phyloP scores from a whole-genome alignment of 2,888 invertebrate species.

The Oligia fasciuncula region DNA sequence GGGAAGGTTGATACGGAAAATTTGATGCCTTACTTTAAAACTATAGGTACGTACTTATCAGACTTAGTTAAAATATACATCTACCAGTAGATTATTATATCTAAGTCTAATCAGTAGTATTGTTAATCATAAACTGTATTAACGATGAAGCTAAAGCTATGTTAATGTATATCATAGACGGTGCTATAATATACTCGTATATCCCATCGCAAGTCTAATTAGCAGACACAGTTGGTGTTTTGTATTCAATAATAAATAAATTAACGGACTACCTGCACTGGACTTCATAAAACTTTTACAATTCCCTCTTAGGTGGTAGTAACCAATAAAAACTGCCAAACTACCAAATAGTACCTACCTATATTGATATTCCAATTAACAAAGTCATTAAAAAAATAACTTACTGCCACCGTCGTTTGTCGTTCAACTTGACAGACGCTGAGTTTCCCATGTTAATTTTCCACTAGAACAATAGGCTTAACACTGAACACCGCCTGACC shows the following conservation, averaged over 20 bases:
- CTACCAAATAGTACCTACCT: background rate
- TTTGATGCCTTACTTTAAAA: background rate
- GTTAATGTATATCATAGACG: too few species aligned
- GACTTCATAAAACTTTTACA: background rate
- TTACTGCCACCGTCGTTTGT: conserved; percentile 87
- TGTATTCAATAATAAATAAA: background rate
- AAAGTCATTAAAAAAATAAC: conserved; percentile 61
- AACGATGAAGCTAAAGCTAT: too few species aligned
- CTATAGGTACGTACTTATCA: too few species aligned
- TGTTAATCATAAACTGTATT: too few species aligned
- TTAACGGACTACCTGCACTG: background rate
- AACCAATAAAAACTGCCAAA: background rate
- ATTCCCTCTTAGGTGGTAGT: background rate
- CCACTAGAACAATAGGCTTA: conserved; percentile 40
- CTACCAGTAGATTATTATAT: too few species aligned
- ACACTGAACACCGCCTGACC: conserved; percentile 55
- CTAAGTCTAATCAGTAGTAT: too few species aligned
- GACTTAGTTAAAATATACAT: too few species aligned
- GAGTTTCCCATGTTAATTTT: conserved; percentile 82
- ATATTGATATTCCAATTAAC: background rate
- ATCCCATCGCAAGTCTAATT: too few species aligned
- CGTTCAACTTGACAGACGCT: conserved; percentile 85
- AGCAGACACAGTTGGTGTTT: too few species aligned
- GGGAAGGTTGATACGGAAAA: background rate
- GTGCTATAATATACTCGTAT: too few species aligned